Conservation (phyloP, 2,888 invertebrate species). For the Ennomos quercinarius region DNA sequence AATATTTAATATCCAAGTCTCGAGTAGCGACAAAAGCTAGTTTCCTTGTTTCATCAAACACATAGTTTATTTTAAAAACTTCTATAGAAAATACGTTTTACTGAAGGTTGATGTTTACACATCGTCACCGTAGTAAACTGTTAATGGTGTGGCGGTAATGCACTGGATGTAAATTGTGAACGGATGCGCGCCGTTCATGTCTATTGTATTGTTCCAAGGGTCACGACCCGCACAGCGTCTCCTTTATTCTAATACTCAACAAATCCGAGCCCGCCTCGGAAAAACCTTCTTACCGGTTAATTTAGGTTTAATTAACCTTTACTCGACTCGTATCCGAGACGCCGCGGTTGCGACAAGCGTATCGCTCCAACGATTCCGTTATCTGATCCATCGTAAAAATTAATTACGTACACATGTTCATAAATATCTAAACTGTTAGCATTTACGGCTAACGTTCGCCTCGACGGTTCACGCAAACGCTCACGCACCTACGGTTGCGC, state of each 20-base stretch:
- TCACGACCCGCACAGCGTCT: conserved; percentile 48
- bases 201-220: conserved; percentile 53
- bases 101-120: conserved; percentile 56
- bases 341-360: conserved; percentile 71
- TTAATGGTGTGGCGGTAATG: background rate
- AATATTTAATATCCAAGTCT: conserved; percentile 52
- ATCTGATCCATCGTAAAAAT: conserved; percentile 84
- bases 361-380: conserved; percentile 75
- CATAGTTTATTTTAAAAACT: conserved; percentile 53
- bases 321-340: conserved; percentile 58
- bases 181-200: conserved; percentile 30
- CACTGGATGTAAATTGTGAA: background rate
- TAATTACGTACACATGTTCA: conserved; percentile 84
- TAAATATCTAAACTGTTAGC: conserved; percentile 82
- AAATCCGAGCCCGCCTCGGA: conserved; percentile 46
- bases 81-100: conserved; percentile 58
- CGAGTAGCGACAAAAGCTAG: conserved; percentile 46
- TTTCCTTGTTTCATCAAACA: conserved; percentile 42
- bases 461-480: conserved; percentile 67
- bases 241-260: conserved; percentile 47
- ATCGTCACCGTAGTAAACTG: conserved; percentile 41
- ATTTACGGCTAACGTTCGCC: conserved; percentile 74
- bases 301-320: conserved; percentile 73
- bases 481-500: conserved; percentile 64
- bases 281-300: conserved; percentile 61